Conservation (phyloP, 2,888 invertebrate genomes). For the Rhogogaster chlorosoma region DNA sequence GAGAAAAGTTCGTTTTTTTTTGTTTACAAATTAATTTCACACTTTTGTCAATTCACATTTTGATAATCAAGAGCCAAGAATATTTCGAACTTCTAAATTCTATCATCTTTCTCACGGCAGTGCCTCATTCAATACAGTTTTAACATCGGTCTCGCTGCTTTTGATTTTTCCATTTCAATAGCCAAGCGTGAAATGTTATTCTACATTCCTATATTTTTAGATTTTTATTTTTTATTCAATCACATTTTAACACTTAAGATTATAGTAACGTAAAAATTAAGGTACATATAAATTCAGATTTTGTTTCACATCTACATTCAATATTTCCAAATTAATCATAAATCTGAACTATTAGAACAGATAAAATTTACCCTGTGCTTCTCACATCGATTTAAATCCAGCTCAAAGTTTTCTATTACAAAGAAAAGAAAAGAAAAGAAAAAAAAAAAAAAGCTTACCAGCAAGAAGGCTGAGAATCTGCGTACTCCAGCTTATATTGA, state of each 20-base stretch:
- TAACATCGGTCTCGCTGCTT: conserved; percentile 42
- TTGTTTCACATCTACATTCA: neutral
- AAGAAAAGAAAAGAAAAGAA: too few relatives aligned
- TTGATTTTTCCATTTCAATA: conserved; percentile 71
- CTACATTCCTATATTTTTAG: neutral
- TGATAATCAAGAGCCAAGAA: conserved; percentile 41
- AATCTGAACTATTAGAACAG: neutral
- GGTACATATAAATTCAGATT: neutral
- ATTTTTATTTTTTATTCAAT: neutral
- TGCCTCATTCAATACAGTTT: conserved; percentile 51
- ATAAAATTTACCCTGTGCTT: neutral
- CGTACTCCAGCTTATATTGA: conserved; percentile 12
- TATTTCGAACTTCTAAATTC: conserved; percentile 52
- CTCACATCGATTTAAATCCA: neutral
- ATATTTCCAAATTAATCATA: neutral
- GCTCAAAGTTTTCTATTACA: neutral
- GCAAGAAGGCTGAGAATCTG: conserved; percentile 30
- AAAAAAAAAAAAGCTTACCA: neutral
- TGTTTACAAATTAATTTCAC: conserved; percentile 23
- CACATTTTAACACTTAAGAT: neutral
- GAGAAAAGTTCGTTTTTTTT: neutral
- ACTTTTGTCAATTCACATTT: neutral
- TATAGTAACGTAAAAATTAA: neutral
- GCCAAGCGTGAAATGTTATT: conserved; percentile 73
- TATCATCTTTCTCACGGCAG: conserved; percentile 60